A percentile compares a stretch with the other conserved stretches of the same genome.
Conservation (phyloP, 2,113 vertebrate species). For the Bos taurus region DNA sequence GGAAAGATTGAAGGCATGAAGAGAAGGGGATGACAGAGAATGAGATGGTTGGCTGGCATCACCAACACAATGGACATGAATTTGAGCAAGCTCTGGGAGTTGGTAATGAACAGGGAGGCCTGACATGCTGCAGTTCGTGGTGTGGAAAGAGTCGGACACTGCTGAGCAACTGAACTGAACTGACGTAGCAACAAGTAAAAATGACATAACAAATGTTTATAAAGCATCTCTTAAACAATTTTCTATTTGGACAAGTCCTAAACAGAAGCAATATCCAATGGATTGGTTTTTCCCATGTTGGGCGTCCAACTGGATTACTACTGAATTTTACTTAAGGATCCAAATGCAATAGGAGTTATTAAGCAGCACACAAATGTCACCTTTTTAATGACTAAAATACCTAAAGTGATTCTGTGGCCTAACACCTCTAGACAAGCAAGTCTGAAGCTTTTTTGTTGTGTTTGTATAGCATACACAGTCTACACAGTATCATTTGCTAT, state of each 20-base stretch:
- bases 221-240: background rate
- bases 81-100: background rate
- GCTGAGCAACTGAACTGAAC: background rate
- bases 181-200: background rate
- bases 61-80: background rate
- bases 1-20: background rate
- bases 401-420: background rate
- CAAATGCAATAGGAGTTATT: background rate
- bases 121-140: background rate
- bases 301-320: background rate
- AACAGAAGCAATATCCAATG: background rate
- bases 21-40: background rate
- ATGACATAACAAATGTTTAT: background rate
- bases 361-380: background rate
- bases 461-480: background rate
- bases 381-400: background rate
- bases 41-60: background rate
- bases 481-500: background rate
- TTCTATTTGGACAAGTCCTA: background rate
- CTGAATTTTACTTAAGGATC: background rate
- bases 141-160: accelerated
- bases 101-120: background rate
- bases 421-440: background rate
- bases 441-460: background rate
- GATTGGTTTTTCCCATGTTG: background rate